Evolutionary conservation across 2,797 vertebrate genomes (phyloP).

Genomic region (Crax fasciolata): DNA sequence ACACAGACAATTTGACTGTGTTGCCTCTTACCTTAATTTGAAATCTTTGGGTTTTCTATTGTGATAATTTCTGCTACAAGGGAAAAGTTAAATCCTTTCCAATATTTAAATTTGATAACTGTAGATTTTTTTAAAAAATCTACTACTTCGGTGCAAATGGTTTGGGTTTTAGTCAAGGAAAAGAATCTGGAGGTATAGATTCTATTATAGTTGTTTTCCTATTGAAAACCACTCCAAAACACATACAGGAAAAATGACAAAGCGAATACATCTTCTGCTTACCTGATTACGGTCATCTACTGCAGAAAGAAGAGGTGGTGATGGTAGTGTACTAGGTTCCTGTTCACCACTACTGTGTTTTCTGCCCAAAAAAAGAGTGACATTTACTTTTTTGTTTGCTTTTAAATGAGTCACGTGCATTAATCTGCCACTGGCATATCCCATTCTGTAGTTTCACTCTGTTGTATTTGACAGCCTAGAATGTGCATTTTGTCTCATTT

Average conservation of each 20-base stretch:
- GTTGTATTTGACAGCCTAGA: not conserved
- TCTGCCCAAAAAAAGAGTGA: conserved; percentile 75
- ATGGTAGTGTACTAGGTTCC: conserved; percentile 92
- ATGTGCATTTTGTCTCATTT: fast-evolving
- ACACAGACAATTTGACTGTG: not conserved
- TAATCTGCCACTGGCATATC: not conserved
- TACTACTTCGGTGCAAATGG: not conserved
- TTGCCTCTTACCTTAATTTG: not conserved
- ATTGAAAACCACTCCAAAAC: not conserved
- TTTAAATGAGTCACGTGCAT: not conserved
- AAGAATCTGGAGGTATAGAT: not conserved
- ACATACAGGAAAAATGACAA: not conserved
- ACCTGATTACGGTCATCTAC: conserved; percentile 92
- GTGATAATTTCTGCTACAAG: not conserved
- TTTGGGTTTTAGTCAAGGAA: not conserved
- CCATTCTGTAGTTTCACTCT: not conserved
- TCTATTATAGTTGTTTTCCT: not conserved
- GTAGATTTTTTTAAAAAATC: too few relatives aligned
- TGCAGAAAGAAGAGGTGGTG: conserved; percentile 91
- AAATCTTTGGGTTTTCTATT: not conserved
- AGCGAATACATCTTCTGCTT: not conserved
- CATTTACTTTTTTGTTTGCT: not conserved
- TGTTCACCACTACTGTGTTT: conserved; percentile 98
- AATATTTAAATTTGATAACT: not conserved
- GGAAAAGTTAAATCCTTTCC: not conserved